Evolutionary conservation across 2,113 vertebrate species (phyloP), one percentile per base, ranked within the genome.

Genomic region (Catharus fuscescens): DNA sequence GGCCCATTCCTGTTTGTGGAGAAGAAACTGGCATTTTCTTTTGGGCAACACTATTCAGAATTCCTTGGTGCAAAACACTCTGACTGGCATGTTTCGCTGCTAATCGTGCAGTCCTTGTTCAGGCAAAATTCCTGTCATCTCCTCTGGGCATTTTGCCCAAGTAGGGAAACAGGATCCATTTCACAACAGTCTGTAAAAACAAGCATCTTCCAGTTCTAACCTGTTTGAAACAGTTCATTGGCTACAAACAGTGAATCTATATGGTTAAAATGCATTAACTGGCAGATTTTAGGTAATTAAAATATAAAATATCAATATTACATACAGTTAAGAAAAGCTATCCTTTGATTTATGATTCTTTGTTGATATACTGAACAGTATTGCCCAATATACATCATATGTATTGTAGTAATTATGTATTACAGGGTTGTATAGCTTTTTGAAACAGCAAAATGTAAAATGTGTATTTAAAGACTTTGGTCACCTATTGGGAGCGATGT

Each of bases 381-480:
- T 40, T 65, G 71, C 42, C 56, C 26, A 40, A 81, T 91, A 70
- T 86, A 74, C 48, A 19, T 76, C n/a, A 44, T 84, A 78, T 25
- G 54, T 85, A 65, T 82, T 88, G 42, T 54, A 80, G 48, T 84
- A 95, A 95, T 93, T 78, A 61, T 53, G n/a, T 80, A 54, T 88
- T 93, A 91, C 61, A 65, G 77, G 67, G 48, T 88, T 93, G 74
- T 86, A 92, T 62, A 77, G 57, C 80, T 97, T 93, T 93, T 66
- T 89, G 65, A 77, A 95, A 93, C 74, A 95, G 73, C 77, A 83
- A 96, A 86, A 50, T 71, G 45, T 80, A 90, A 90, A 80, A 97
- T 38, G 48, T 96, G 67, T 91, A 67, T 74, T 76, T 94, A 94
- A 93, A 94, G 90, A 34, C n/a, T 91, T 90, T 96, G 74, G 47